Evolutionary conservation across 2,113 vertebrate genomes (phyloP).

Genomic region (Erpornis zantholeuca): DNA sequence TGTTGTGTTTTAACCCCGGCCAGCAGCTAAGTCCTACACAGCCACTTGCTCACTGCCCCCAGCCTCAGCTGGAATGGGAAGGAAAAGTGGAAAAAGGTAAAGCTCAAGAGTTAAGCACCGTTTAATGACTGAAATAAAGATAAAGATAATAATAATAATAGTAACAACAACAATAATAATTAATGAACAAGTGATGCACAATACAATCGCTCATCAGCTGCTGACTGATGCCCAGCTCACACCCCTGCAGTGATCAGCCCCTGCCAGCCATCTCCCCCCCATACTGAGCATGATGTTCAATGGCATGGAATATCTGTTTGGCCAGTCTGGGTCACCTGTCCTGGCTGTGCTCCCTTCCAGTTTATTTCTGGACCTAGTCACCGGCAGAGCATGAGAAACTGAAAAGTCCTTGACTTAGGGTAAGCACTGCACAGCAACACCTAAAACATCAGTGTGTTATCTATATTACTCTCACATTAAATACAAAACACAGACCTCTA

Average conservation of each 20-base stretch:
- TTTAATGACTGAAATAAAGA: neutral
- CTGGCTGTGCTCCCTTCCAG: neutral
- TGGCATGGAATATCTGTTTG: neutral
- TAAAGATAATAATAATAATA: neutral
- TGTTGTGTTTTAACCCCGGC: neutral
- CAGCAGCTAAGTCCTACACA: neutral
- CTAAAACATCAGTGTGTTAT: neutral
- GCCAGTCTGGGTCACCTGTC: neutral
- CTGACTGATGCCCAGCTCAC: neutral
- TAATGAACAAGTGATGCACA: neutral
- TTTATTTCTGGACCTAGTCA: neutral
- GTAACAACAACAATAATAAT: neutral
- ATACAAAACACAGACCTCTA: neutral
- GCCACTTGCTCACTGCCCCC: neutral
- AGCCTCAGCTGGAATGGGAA: neutral
- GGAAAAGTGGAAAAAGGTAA: neutral
- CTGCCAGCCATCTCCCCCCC: neutral
- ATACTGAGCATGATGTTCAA: neutral
- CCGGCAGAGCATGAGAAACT: neutral
- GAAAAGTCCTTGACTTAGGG: neutral
- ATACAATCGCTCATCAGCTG: neutral
- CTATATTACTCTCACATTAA: neutral
- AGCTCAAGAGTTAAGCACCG: neutral
- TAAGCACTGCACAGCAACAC: neutral
- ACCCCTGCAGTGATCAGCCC: neutral